phyloP scores from a whole-genome alignment of 2,113 vertebrate genomes.

The Macquaria ambigua region DNA sequence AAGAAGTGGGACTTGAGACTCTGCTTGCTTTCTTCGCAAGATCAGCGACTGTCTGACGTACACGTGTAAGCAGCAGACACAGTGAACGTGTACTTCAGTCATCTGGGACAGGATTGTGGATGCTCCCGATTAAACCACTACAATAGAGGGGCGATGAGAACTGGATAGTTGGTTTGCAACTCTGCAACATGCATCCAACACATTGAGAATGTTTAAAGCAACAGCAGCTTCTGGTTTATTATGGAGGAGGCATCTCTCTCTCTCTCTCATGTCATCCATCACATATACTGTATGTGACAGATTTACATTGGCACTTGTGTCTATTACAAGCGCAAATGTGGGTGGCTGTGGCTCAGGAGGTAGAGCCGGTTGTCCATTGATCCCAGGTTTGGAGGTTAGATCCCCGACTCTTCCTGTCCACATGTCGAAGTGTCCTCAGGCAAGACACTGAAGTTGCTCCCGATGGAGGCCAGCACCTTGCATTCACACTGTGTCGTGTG shows the following conservation, averaged over 20 bases:
- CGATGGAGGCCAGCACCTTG: no score
- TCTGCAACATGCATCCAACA: slow-evolving; percentile 22
- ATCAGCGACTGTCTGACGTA: slow-evolving; percentile 20
- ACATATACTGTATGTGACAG: no score
- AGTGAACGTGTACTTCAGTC: slow-evolving; percentile 20
- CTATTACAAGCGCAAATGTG: no score
- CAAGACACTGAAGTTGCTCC: no score
- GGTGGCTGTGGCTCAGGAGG: no score
- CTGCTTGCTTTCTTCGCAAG: slow-evolving; percentile 22
- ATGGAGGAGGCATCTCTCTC: neutral
- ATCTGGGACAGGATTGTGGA: slow-evolving; percentile 12
- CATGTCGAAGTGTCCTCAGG: no score
- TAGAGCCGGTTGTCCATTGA: no score
- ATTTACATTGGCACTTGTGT: no score
- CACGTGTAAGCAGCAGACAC: slow-evolving; percentile 37
- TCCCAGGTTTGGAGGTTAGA: no score
- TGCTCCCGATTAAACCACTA: slow-evolving; percentile 29
- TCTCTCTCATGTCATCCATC: no score
- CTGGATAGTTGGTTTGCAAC: slow-evolving; percentile 19
- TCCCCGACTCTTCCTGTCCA: no score
- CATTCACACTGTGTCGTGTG: no score
- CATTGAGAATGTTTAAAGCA: neutral
- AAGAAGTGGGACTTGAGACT: slow-evolving; percentile 6
- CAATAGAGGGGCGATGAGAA: slow-evolving; percentile 27
- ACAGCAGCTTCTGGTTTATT: neutral